Evolutionary conservation across 2,797 vertebrate genomes (phyloP).

Genomic region (Morelia viridis): DNA sequence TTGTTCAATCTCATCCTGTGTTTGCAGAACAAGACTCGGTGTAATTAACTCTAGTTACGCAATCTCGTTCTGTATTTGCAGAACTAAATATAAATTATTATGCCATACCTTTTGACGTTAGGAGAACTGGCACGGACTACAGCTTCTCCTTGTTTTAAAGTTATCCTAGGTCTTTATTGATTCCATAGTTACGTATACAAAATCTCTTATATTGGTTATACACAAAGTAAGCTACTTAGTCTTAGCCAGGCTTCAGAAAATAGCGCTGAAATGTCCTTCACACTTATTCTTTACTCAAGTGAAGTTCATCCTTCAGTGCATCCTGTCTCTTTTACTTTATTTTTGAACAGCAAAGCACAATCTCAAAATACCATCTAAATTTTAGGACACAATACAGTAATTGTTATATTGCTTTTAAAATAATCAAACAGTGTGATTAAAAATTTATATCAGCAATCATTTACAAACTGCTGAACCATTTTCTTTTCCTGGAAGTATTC

Average conservation of each 20-base stretch:
- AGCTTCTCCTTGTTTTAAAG: neutral
- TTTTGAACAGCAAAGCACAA: neutral
- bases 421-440: slow-evolving; percentile 22
- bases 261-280: neutral
- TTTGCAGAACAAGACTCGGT: neutral
- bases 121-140: neutral
- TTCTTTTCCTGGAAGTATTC: neutral
- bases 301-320: neutral
- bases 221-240: neutral
- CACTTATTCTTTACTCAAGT: neutral
- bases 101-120: neutral
- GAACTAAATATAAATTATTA: neutral
- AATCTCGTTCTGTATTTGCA: neutral
- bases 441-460: slow-evolving; percentile 24
- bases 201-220: neutral
- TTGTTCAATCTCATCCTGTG: neutral
- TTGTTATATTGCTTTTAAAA: slow-evolving; percentile 4
- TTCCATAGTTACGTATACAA: neutral
- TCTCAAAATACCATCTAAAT: slow-evolving; percentile 2
- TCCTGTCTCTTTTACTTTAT: neutral
- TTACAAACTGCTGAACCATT: slow-evolving; percentile 10
- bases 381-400: neutral
- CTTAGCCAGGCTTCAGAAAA: neutral
- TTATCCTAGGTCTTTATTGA: neutral
- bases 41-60: neutral